These are phyloP conservation scores for Xiphophorus couchianus DNA, from an alignment of 2,113 vertebrate species.

Conservation along the genomic window DNA sequence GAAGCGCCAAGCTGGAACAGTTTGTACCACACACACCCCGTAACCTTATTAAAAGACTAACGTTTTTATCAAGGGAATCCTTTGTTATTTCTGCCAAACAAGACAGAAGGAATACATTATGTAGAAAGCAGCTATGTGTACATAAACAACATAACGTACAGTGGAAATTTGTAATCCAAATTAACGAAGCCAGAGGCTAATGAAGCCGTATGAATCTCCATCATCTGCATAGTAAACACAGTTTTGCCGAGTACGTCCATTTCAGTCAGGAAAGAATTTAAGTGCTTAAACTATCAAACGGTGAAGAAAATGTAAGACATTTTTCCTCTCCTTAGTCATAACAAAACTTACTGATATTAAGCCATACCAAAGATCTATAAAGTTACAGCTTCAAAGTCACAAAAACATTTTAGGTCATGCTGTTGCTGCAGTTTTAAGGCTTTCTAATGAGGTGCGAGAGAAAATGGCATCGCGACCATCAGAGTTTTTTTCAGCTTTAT, in stretches of 20 bases:
- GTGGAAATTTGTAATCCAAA: no score
- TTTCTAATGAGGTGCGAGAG: neutral
- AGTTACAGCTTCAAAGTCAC: neutral
- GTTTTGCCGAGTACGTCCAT: neutral
- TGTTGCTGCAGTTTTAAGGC: neutral
- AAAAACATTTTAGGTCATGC: neutral
- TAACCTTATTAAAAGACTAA: neutral
- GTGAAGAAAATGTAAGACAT: neutral
- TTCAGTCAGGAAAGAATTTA: neutral
- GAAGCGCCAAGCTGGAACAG: conserved; percentile 24
- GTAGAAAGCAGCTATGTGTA: neutral
- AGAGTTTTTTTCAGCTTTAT: neutral
- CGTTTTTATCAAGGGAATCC: conserved; percentile 6
- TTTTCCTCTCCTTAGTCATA: neutral
- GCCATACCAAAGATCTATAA: neutral
- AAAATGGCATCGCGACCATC: no score
- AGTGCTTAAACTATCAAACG: neutral
- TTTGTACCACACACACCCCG: conserved; percentile 5
- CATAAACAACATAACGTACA: no score
- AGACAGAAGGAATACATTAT: neutral
- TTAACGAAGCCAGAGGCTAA: no score
- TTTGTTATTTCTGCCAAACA: neutral
- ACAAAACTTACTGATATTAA: neutral
- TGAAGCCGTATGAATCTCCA: no score
- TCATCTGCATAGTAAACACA: neutral